Base-by-base conservation (phyloP, 1,140 invertebrate genomes). In the Hermetia illucens region DNA sequence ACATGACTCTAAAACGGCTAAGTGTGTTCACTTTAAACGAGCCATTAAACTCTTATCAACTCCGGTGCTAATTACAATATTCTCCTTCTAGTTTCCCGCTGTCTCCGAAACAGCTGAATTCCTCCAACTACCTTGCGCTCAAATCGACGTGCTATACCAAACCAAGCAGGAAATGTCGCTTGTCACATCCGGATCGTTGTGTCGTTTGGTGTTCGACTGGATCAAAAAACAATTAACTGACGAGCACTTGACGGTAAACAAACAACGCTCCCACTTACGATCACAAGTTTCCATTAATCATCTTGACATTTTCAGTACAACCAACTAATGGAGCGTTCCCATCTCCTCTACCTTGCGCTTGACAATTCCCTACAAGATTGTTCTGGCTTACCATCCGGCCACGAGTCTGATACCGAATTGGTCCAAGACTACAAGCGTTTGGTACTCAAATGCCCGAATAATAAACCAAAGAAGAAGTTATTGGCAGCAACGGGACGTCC, bases 381-480 rank as follows among this genome's bases (percentile, higher is more conserved):
- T 55, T 70, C 70, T 21, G 78, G 82, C 43, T 64, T 88, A 47
- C 77, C 81, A 17, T 67, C 66, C 21, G 52, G 54, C 30, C 30
- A 38, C 4, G 45, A 53, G 35, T 52, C 74, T 42, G 75, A 84
- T 52, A 79, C 78, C 3, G 81, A 84, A 45, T 69, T 83, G 29
- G 75, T 88, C 5, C 77, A 81, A 50, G 82, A 87, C 54, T 88
- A 89, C 62, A 83, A 85, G 48, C 78, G 77, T 46, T 56, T 76
- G 59, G 71, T 72, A 0, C 61, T 70, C 36, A 72, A 72, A 48
- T 60, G 47, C 46, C 50, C 44, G 60, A 51, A 39, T 44, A 42
- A 33, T 68, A 63, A 58, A 53, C 50, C 39, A 65, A 47, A 61
- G 45, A 43, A 61, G 34, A 71, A 69, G 48, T 53, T 49, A 24